These are phyloP conservation scores for Rhombomys opimus DNA, from an alignment of 2,113 vertebrate species.

Conservation along the genomic window DNA sequence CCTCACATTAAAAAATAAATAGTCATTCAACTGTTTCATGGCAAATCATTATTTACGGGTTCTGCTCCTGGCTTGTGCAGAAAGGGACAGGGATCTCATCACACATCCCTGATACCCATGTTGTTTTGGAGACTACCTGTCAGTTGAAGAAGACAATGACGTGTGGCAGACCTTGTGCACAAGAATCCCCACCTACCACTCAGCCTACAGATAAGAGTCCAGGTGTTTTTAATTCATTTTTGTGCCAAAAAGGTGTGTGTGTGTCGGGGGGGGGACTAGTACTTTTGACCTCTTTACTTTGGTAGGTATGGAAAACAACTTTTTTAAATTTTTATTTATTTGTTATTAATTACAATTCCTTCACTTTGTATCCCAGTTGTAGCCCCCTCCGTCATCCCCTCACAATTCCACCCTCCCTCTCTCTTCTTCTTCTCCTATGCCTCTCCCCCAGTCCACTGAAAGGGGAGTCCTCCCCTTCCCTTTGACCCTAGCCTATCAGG, in stretches of 20 bases:
- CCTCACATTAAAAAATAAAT: neutral
- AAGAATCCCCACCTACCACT: neutral
- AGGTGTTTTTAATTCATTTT: neutral
- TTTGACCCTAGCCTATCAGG: no score
- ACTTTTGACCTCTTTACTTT: slow-evolving; percentile 3
- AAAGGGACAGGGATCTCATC: slow-evolving; percentile 48
- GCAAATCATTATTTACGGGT: neutral
- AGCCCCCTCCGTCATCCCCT: no score
- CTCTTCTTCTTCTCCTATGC: no score
- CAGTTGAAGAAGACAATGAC: slow-evolving; percentile 53
- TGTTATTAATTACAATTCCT: no score
- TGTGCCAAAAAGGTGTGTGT: neutral
- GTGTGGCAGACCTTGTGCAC: neutral
- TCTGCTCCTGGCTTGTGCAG: neutral
- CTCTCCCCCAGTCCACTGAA: no score
- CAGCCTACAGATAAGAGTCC: neutral
- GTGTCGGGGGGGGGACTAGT: neutral
- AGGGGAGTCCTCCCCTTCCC: no score
- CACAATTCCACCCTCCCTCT: no score
- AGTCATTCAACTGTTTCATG: neutral
- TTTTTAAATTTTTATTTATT: neutral
- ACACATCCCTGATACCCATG: neutral
- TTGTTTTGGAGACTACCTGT: slow-evolving; percentile 63
- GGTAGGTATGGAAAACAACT: neutral
- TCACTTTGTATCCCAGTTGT: no score